phyloP scores from a whole-genome alignment of 2,113 vertebrate genomes.

The Colistium nudipinnis region DNA sequence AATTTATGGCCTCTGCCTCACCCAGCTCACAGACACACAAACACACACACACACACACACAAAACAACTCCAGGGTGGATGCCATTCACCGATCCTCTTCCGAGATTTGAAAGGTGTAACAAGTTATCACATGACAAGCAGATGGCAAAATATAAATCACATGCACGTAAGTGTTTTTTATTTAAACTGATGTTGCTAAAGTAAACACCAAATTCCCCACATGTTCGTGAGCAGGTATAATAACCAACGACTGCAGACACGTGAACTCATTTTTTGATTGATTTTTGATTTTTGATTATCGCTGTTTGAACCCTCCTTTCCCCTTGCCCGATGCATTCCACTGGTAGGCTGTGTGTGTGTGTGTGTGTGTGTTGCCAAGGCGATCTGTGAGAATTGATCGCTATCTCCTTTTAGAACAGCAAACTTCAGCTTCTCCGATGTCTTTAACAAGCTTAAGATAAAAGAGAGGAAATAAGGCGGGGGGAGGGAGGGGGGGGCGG shows the following conservation, averaged over 20 bases:
- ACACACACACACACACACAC: conserved; percentile 18
- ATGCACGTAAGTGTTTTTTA: conserved; percentile 2
- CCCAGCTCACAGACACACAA: conserved; percentile 17
- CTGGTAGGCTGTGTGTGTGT: conserved; percentile 26
- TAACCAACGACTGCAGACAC: background rate
- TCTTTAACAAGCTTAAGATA: conserved; percentile 55
- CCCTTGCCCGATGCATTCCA: conserved; percentile 23
- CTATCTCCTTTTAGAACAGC: conserved; percentile 57
- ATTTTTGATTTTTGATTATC: too few species aligned
- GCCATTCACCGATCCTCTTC: background rate
- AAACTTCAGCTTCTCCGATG: conserved; percentile 53
- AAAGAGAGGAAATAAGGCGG: background rate
- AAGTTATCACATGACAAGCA: conserved; percentile 9
- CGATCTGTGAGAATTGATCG: conserved; percentile 74
- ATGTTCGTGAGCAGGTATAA: background rate
- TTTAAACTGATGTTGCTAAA: background rate
- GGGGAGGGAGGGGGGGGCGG: too few species aligned
- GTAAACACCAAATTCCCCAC: background rate
- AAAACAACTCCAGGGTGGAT: background rate
- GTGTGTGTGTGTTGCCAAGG: conserved; percentile 33
- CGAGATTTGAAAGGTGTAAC: conserved; percentile 12
- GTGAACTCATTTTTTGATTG: background rate
- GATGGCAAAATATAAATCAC: conserved; percentile 10
- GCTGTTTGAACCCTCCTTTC: conserved; percentile 11
- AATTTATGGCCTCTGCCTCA: conserved; percentile 17